Percentiles rank a stretch among this genome's conserved stretches.
Conservation (phyloP, 2,888 invertebrate genomes). For the Luffia ferchaultella region DNA sequence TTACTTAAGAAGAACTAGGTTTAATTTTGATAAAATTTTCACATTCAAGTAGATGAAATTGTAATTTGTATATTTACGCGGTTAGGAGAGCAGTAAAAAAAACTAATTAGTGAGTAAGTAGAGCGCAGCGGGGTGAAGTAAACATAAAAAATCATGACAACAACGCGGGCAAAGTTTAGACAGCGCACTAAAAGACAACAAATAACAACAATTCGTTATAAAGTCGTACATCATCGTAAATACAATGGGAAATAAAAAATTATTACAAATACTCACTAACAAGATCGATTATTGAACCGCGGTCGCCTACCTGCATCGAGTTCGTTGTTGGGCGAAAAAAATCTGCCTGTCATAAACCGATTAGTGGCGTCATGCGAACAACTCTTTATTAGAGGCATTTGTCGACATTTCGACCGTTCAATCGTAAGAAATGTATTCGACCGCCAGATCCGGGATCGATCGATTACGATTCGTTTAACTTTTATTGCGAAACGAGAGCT, state of each 20-base stretch:
- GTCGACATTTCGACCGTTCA: background rate
- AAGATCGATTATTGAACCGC: conserved; percentile 38
- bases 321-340: conserved; percentile 36
- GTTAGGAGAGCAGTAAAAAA: no score
- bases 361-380: conserved; percentile 24
- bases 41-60: no score
- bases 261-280: conserved; percentile 23
- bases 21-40: no score
- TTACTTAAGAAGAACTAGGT: no score
- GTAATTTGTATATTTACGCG: no score
- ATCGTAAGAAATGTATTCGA: background rate
- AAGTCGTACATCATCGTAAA: background rate
- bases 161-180: no score
- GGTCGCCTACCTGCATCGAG: conserved; percentile 23
- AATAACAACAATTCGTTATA: no score
- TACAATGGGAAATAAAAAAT: background rate
- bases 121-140: no score
- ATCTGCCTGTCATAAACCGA: conserved; percentile 37
- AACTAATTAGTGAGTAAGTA: no score
- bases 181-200: no score
- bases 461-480: background rate
- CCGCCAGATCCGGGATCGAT: background rate
- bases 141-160: no score
- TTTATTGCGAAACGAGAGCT: background rate
- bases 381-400: background rate